These are phyloP conservation scores for Alosa alosa DNA, from an alignment of 2,113 vertebrate species.

Conservation along the genomic window DNA sequence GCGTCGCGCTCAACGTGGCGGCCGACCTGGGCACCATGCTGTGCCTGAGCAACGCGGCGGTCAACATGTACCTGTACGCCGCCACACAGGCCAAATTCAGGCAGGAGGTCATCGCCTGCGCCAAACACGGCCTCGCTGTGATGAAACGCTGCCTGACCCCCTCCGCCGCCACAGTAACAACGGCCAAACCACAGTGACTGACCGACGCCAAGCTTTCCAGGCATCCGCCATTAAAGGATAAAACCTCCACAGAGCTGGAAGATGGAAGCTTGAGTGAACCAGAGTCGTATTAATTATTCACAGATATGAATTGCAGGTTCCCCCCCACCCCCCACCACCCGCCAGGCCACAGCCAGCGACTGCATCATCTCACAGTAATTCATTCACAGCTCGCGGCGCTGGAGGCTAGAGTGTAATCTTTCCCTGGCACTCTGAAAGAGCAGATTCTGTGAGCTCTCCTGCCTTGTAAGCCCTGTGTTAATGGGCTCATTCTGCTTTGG, in stretches of 20 bases:
- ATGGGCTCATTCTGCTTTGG: not conserved
- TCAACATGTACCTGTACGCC: slow-evolving; percentile 67
- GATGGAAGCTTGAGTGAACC: not conserved
- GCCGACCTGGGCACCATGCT: slow-evolving; percentile 67
- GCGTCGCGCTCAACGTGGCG: slow-evolving; percentile 55
- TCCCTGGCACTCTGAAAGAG: slow-evolving; percentile 9
- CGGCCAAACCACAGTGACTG: not conserved
- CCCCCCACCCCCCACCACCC: no score
- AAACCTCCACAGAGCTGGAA: not conserved
- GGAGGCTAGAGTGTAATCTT: not conserved
- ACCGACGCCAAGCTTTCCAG: not conserved
- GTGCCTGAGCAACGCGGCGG: slow-evolving; percentile 61
- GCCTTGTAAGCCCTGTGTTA: not conserved
- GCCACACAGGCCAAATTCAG: slow-evolving; percentile 64
- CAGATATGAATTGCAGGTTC: not conserved
- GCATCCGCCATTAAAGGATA: not conserved
- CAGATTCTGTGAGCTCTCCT: not conserved
- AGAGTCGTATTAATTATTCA: slow-evolving; percentile 7
- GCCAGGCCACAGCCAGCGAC: not conserved
- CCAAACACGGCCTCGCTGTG: slow-evolving; percentile 32
- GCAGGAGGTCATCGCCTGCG: slow-evolving; percentile 51
- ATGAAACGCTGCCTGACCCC: slow-evolving; percentile 14
- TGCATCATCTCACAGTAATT: not conserved
- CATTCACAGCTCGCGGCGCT: not conserved
- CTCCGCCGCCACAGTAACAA: not conserved